Conservation (phyloP, 1,140 invertebrate genomes). For the Hycleus cichorii region DNA sequence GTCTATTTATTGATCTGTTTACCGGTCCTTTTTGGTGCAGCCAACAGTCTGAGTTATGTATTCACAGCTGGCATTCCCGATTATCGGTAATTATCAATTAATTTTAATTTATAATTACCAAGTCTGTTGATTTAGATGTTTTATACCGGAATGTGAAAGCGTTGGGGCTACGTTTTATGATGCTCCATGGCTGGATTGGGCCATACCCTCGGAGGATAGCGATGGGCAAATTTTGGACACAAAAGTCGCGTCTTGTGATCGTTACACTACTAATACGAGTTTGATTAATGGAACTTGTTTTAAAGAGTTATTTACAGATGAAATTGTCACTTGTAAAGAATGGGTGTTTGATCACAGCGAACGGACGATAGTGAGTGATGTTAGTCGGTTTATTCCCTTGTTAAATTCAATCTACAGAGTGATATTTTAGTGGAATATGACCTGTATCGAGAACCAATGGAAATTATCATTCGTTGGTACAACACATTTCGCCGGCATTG, state of each 20-base stretch:
- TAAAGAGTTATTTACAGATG: constrained; percentile 32
- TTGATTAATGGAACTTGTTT: constrained; percentile 31
- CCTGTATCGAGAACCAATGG: constrained; percentile 53
- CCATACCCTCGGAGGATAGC: constrained; percentile 36
- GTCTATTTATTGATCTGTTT: constrained; percentile 51
- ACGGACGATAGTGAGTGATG: constrained; percentile 50
- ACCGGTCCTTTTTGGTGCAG: constrained; percentile 50
- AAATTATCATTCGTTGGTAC: constrained; percentile 56
- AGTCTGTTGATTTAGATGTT: constrained; percentile 34
- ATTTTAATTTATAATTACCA: neutral
- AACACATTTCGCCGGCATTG: constrained; percentile 52
- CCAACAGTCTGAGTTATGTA: constrained; percentile 53
- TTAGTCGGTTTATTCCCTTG: constrained; percentile 26
- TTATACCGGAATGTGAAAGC: constrained; percentile 46
- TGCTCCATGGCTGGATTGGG: constrained; percentile 40
- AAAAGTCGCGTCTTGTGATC: constrained; percentile 30
- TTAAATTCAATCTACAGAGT: too few species aligned
- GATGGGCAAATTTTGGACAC: constrained; percentile 19
- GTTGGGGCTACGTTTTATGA: constrained; percentile 33
- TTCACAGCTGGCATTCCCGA: constrained; percentile 51
- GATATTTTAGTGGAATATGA: constrained; percentile 47
- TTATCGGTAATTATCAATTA: constrained; percentile 41
- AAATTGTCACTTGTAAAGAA: constrained; percentile 38
- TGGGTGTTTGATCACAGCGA: constrained; percentile 47
- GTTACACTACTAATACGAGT: constrained; percentile 23